phyloP scores from a whole-genome alignment of 2,113 vertebrate genomes.

The pig (Sus scrofa) region T2T-Sscrofa CM000812.6:18984001-18984500 shows the following conservation, averaged over 20 bases:
- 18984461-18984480: not conserved
- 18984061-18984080: not conserved
- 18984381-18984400: not conserved
- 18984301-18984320: not conserved
- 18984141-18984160: not conserved
- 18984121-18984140: not conserved
- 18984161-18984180: not conserved
- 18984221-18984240: not conserved
- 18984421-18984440: not conserved
- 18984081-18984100: not conserved
- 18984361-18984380: not conserved
- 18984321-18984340: not conserved
- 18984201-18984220: not conserved
- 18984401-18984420: not conserved
- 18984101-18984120: not conserved
- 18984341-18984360: not conserved
- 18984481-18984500: not conserved
- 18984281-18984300: not conserved
- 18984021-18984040: conserved; percentile 77
- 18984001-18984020: conserved; percentile 39
- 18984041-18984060: conserved; percentile 14
- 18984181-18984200: not conserved
- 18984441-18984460: not conserved
- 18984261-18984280: not conserved
- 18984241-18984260: not conserved